phyloP scores from a whole-genome alignment of 2,113 vertebrate genomes.

The Chloropsis hardwickii region DNA sequence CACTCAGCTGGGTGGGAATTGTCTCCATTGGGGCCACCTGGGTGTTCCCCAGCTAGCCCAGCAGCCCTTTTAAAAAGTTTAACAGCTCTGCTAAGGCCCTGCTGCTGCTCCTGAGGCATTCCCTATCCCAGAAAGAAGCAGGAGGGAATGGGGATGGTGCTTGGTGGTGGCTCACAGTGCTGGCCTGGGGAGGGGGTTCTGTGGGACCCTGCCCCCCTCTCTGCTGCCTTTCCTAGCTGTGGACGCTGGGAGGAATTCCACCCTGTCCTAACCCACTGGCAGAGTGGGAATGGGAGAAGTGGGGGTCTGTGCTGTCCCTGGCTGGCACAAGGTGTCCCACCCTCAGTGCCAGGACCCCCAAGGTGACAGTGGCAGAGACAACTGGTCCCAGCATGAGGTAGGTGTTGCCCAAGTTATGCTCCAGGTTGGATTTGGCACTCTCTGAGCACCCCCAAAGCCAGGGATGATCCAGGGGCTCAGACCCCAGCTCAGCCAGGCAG shows the following conservation, averaged over 20 bases:
- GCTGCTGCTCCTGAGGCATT: neutral
- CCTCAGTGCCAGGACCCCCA: fast-evolving
- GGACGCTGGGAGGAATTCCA: fast-evolving
- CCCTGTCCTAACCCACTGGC: neutral
- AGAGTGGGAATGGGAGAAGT: fast-evolving
- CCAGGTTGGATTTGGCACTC: neutral
- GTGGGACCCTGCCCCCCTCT: fast-evolving
- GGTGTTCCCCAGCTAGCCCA: neutral
- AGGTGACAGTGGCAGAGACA: fast-evolving
- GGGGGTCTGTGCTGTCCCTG: neutral
- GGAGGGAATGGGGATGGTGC: neutral
- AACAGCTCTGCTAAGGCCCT: neutral
- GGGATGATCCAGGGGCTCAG: too few species aligned
- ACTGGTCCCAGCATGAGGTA: neutral
- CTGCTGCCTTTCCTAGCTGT: neutral
- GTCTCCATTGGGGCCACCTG: neutral
- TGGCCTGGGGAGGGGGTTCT: fast-evolving
- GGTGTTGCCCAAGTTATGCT: fast-evolving
- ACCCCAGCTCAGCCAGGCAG: fast-evolving
- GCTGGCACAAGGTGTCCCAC: neutral
- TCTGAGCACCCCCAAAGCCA: neutral
- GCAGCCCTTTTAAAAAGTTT: neutral
- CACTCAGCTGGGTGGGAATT: neutral
- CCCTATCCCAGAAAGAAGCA: neutral
- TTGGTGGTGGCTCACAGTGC: neutral